Evolutionary conservation across 2,113 vertebrate species (phyloP), one percentile per base, ranked within the genome.

Genomic region (Cryptotis parvus): DNA sequence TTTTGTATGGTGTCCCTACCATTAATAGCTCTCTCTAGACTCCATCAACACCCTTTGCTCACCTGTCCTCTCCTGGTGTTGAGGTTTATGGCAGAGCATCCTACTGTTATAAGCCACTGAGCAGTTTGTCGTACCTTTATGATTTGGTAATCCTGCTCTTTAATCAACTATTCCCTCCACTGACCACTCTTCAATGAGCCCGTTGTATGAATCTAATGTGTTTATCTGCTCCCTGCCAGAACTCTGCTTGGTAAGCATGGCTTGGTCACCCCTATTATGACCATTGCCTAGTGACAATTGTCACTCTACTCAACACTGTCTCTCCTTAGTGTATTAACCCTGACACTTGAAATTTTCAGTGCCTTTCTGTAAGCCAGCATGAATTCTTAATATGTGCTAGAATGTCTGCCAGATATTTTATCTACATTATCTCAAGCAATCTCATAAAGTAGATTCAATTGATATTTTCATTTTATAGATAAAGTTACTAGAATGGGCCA

Each of bases 201-300:
- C 15, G 82, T 39, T 39, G 52, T 82, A 24, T 20, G 69, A 9
- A 78, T 8, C 39, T 24, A 49, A 24, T n/a, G 11, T 45, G 20
- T 45, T 39, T 6, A 26, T 33, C 52, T 37, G 65, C 15, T 29
- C 14, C 58, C 52, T 79, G 39, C 16, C 41, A 75, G 79, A 37
- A 35, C n/a, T 15, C 16, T 77, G 29, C 5, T 26, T 41, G 15
- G 16, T n/a, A 7, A 2, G 1, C 1, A 43, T 11, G 43, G 7
- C n/a, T 33, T 58, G 20, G 24, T 15, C 41, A 72, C 14, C 10
- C 79, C 24, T 24, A 58, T 24, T 58, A 58, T 58, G 55, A 58
- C 2, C n/a, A 1, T 26, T 1, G 12, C 12, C 31, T 4, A 4
- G 15, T 41, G 11, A 24, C 10, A 1, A 4, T n/a, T n/a, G 9